A percentile compares a stretch with the other conserved stretches of the same genome.
phyloP scores from a whole-genome alignment of 30 jellyfish, hydroid and myxozoan genomes.

The Turritopsis rubra region DNA sequence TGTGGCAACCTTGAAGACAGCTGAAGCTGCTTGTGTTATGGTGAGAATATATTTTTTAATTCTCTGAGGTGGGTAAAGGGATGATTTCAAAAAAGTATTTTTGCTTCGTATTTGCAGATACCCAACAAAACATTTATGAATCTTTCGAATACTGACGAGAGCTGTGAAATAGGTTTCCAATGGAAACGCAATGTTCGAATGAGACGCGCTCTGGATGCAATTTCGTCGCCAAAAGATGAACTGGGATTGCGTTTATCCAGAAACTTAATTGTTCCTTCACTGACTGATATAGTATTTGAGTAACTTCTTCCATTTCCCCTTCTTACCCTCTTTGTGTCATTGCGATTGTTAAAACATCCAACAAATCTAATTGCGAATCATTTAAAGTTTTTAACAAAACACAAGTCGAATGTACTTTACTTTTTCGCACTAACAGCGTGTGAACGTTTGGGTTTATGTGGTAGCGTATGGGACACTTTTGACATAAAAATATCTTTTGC shows the following conservation, averaged over 20 bases:
- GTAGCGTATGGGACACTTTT: too few relatives aligned
- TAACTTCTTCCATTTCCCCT: background rate
- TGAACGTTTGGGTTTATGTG: too few relatives aligned
- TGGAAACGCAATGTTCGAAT: slow-evolving; percentile 53
- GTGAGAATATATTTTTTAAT: slow-evolving; percentile 19
- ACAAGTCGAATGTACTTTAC: too few relatives aligned
- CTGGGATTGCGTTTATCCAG: slow-evolving; percentile 41
- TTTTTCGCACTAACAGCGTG: too few relatives aligned
- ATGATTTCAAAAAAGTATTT: too few relatives aligned
- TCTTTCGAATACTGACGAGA: slow-evolving; percentile 11
- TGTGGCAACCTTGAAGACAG: slow-evolving; percentile 53
- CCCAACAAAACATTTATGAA: slow-evolving; percentile 1
- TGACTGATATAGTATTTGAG: slow-evolving; percentile 31
- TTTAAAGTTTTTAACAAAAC: too few relatives aligned
- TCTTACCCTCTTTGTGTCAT: background rate
- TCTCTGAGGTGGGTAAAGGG: too few relatives aligned
- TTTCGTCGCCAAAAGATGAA: slow-evolving; percentile 49
- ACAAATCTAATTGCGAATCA: too few relatives aligned
- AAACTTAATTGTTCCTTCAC: slow-evolving; percentile 31
- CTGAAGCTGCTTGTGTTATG: slow-evolving; percentile 69
- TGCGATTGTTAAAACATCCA: background rate
- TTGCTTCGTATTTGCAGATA: slow-evolving; percentile 34
- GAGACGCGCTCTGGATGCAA: slow-evolving; percentile 47
- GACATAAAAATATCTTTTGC: too few relatives aligned
- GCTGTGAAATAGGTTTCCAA: slow-evolving; percentile 40